Percentiles rank a stretch among this genome's conserved stretches.
phyloP scores from a whole-genome alignment of 2,113 vertebrate genomes.

The Cisticola juncidis region DNA sequence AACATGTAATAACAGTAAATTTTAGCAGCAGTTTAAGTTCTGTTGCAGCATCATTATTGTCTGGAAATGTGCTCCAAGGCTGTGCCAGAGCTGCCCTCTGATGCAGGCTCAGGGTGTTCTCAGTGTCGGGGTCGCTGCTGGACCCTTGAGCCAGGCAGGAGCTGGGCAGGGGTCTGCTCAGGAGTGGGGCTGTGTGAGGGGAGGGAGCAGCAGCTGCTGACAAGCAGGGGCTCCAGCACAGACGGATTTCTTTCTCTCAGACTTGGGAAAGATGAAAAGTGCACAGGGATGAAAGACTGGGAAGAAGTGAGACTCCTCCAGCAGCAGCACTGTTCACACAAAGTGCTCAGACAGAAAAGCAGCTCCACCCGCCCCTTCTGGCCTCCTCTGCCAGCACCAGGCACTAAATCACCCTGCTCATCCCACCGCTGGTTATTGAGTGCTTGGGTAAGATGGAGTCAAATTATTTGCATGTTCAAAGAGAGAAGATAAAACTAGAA shows the following conservation, averaged over 20 bases:
- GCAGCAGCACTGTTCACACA: not conserved
- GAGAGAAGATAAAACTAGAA: not conserved
- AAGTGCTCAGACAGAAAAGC: not conserved
- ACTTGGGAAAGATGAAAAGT: not conserved
- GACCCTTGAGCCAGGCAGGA: fast-evolving
- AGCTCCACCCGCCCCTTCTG: not conserved
- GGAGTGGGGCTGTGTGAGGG: not conserved
- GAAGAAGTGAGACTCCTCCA: not conserved
- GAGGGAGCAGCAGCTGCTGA: not conserved
- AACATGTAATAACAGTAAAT: not conserved
- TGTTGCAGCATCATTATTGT: fast-evolving
- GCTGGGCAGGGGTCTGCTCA: fast-evolving
- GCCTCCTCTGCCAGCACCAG: not conserved
- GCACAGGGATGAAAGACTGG: not conserved
- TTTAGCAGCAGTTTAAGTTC: not conserved
- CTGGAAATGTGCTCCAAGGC: not conserved
- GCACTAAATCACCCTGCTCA: not conserved
- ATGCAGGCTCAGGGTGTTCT: fast-evolving
- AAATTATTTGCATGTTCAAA: slow-evolving; percentile 17
- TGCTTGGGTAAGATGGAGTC: not conserved
- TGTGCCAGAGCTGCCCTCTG: fast-evolving
- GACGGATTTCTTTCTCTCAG: not conserved
- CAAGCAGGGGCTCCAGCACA: not conserved
- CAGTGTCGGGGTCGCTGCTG: fast-evolving
- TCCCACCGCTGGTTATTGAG: not conserved